Evolutionary conservation across 2,113 vertebrate genomes (phyloP), one percentile per base, ranked within the genome.

Genomic region (Solea senegalensis): DNA sequence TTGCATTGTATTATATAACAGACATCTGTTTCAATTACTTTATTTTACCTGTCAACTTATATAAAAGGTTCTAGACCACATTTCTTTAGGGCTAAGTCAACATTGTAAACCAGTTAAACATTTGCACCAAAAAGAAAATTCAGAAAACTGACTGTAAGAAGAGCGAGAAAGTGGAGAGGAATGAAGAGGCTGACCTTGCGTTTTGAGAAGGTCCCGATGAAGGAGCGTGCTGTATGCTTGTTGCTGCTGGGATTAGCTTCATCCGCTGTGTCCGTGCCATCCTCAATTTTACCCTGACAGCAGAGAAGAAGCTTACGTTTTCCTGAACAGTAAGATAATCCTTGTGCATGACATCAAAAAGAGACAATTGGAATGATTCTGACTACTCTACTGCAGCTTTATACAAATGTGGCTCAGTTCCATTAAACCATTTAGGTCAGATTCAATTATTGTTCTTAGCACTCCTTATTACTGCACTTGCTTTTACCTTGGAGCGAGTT

Each of bases 191-290:
- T 44, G 41, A 98, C 97, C 95, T 98, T 99, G 82, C 94, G 95
- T 78, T 95, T 98, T 53, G 97, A 98, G 74, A 99, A 96, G 69
- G 94, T 96, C 44, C 95, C 94, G 84, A 95, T 92, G 63, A 96
- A 91, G 0, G 94, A 95, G 11, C 94, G 86, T 65, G 91, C 86
- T 0, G 90, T 88, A 1, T 94, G 92, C 52, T 96, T 96, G 88
- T 89, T 93, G 59, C 78, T 84, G 88, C 89, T 89, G 77, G 74
- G 69, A 27, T 89, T 87, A 0, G 91, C 72, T 2, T 97, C 96
- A 9, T 96, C 96, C 4, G 91, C 94, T 0, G 94, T 92, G 68
- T 96, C 96, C 0, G 58, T 68, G 0, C 94, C 94, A 3, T 96
- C 96, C 9, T 97, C 96, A 0, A 84, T 88, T 86, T 96, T 96